Conservation (phyloP, 2,797 vertebrate species). For the Mus minutoides region DNA sequence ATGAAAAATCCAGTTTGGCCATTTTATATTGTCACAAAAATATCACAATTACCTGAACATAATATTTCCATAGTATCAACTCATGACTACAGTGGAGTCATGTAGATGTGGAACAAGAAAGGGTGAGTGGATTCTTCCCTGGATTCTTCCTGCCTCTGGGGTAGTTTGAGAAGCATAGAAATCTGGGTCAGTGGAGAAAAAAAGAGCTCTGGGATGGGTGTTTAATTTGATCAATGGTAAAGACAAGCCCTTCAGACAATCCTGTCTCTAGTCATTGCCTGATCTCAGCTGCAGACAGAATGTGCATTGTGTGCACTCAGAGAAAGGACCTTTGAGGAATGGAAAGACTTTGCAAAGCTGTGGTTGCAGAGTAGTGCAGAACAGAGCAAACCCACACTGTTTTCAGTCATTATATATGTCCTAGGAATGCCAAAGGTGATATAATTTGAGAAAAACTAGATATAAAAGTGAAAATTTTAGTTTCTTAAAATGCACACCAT, state of each 20-base stretch:
- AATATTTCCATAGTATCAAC: not conserved
- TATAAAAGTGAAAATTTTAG: not conserved
- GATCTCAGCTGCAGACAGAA: not conserved
- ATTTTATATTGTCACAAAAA: not conserved
- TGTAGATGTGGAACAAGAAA: not conserved
- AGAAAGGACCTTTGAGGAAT: not conserved
- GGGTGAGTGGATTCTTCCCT: not conserved
- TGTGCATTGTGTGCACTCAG: fast-evolving
- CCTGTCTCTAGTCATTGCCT: not conserved
- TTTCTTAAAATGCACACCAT: not conserved
- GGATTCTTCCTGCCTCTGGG: too few relatives aligned
- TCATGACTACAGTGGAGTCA: not conserved
- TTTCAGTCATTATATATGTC: not conserved
- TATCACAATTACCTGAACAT: not conserved
- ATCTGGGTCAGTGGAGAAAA: not conserved
- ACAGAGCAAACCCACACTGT: fast-evolving
- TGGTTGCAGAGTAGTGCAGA: not conserved
- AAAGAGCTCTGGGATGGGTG: not conserved
- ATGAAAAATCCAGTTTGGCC: not conserved
- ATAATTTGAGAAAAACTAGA: not conserved
- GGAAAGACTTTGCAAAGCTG: not conserved
- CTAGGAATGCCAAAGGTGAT: not conserved
- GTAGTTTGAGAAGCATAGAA: not conserved
- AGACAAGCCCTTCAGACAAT: not conserved
- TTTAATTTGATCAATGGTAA: not conserved